phyloP scores from a whole-genome alignment of 2,113 vertebrate species.

The Aptenodytes patagonicus region DNA sequence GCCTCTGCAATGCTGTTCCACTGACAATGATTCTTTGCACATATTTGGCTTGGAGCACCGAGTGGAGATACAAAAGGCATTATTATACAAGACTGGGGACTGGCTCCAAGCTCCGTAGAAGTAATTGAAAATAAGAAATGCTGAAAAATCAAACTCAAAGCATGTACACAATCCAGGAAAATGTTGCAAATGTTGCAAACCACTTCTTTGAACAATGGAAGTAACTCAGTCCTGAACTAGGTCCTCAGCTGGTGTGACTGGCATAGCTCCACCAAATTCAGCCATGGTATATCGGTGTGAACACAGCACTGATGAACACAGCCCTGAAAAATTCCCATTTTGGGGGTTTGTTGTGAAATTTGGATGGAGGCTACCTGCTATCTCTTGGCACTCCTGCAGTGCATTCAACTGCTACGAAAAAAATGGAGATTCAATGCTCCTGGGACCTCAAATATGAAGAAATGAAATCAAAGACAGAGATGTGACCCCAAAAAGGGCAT shows the following conservation, averaged over 20 bases:
- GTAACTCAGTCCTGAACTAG: background rate
- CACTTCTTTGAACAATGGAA: background rate
- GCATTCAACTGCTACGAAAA: background rate
- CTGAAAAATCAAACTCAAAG: constrained; percentile 4
- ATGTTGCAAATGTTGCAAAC: background rate
- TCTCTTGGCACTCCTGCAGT: background rate
- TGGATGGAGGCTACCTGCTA: background rate
- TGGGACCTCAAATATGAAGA: background rate
- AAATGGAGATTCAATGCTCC: background rate
- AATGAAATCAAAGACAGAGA: background rate
- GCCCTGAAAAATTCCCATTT: background rate
- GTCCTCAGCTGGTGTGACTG: background rate
- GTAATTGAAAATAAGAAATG: constrained; percentile 18
- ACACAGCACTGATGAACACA: background rate
- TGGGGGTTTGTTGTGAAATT: background rate
- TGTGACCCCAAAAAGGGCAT: background rate
- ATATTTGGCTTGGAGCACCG: background rate
- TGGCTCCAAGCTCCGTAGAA: constrained; percentile 11
- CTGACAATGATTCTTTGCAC: constrained; percentile 8
- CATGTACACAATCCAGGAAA: background rate
- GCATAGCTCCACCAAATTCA: background rate
- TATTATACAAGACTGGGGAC: background rate
- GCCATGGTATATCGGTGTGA: background rate
- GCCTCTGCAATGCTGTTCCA: background rate
- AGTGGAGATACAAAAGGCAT: constrained; percentile 42